These are phyloP conservation scores for Furcifer pardalis DNA, from an alignment of 2,797 vertebrate genomes.

Conservation along the genomic window DNA sequence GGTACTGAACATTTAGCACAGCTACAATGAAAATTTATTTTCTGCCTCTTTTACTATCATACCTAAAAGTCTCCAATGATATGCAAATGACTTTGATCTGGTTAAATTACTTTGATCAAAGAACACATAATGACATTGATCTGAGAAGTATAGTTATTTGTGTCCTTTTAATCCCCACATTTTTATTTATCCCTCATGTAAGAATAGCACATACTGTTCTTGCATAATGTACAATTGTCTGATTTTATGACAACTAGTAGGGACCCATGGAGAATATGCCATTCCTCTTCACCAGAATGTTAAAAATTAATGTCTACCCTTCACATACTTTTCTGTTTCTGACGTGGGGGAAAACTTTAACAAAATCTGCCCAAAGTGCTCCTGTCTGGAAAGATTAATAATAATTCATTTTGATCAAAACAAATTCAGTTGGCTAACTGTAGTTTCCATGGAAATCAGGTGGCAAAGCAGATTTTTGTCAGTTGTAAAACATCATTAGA, in stretches of 20 bases:
- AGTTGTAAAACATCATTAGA: conserved; percentile 76
- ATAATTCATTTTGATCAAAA: conserved; percentile 79
- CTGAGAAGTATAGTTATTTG: conserved; percentile 57
- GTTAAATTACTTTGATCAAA: conserved; percentile 33
- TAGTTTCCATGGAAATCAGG: conserved; percentile 79
- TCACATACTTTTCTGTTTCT: conserved; percentile 68
- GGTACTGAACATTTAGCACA: neutral
- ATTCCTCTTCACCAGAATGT: conserved; percentile 63
- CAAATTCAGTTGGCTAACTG: conserved; percentile 68
- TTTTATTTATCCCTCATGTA: conserved; percentile 65
- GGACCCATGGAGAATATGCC: conserved; percentile 62
- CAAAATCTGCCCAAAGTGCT: conserved; percentile 65
- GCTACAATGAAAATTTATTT: neutral
- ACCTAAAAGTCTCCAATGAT: neutral
- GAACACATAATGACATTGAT: conserved; percentile 44
- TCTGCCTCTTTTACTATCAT: conserved; percentile 14
- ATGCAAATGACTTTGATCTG: conserved; percentile 56
- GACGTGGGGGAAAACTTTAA: conserved; percentile 72
- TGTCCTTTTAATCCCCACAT: conserved; percentile 47
- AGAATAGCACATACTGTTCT: conserved; percentile 53
- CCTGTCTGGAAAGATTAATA: conserved; percentile 74
- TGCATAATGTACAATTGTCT: conserved; percentile 70
- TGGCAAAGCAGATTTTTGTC: conserved; percentile 76
- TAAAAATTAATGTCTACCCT: conserved; percentile 76
- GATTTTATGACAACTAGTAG: conserved; percentile 67